Conservation (phyloP, 2,113 vertebrate species). For the Hemiscyllium ocellatum region DNA sequence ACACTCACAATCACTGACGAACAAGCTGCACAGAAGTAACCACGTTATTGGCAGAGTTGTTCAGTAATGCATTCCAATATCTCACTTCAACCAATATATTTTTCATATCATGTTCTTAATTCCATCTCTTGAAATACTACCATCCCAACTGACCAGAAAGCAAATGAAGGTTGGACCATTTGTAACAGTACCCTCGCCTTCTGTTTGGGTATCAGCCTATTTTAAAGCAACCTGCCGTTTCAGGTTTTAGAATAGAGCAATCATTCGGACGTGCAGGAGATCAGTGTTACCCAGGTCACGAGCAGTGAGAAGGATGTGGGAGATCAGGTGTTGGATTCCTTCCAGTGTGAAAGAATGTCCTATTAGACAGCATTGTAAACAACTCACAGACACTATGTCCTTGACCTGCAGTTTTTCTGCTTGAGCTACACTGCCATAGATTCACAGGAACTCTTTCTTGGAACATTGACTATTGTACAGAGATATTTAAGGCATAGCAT, state of each 20-base stretch:
- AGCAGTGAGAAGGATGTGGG: not conserved
- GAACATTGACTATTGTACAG: not conserved
- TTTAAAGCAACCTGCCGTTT: not conserved
- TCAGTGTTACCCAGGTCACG: not conserved
- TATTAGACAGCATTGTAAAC: not conserved
- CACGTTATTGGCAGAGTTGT: not conserved
- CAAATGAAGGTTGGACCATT: not conserved
- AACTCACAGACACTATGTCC: not conserved
- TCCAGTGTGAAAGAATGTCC: not conserved
- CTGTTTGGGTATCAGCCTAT: not conserved
- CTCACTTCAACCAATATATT: not conserved
- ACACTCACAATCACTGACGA: not conserved
- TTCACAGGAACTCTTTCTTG: not conserved
- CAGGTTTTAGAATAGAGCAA: not conserved
- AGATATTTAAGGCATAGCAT: not conserved
- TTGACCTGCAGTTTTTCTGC: not conserved
- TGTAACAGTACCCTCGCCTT: not conserved
- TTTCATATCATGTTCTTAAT: not conserved
- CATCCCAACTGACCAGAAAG: not conserved
- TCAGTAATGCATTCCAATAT: not conserved
- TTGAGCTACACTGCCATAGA: not conserved
- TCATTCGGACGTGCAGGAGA: not conserved
- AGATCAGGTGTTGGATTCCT: not conserved
- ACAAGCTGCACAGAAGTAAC: too few relatives aligned
- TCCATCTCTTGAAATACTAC: not conserved